Evolutionary conservation across 2,888 invertebrate species (phyloP).

Genomic region (Dicranocentrus wangi): DNA sequence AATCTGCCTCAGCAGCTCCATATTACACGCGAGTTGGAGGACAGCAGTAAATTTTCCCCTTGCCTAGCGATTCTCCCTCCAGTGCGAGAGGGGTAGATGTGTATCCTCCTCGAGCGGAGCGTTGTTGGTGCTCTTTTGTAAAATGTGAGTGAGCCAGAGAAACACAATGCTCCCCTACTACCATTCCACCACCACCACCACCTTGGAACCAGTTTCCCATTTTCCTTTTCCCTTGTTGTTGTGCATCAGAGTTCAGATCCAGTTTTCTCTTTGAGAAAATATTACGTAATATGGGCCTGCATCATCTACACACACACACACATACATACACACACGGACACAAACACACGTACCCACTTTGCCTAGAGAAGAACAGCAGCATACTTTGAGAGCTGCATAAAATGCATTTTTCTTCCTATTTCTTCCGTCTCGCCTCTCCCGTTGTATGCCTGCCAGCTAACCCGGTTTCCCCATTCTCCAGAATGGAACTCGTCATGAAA

Average conservation of each 20-base stretch:
- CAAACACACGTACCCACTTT: neutral
- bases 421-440: constrained; percentile 15
- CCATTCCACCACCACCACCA: neutral
- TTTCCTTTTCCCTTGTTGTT: no score
- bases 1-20: neutral
- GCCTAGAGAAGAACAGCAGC: constrained; percentile 7
- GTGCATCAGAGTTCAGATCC: no score
- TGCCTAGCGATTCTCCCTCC: neutral
- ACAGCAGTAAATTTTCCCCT: constrained; percentile 15
- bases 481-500: neutral
- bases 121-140: neutral
- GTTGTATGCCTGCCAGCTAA: constrained; percentile 14
- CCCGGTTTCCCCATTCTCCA: constrained; percentile 25
- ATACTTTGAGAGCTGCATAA: constrained; percentile 45
- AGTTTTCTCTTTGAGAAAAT: no score
- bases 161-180: no score
- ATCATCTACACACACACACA: neutral
- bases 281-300: no score
- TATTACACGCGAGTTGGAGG: neutral
- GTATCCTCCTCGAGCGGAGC: constrained; percentile 13
- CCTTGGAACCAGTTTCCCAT: neutral
- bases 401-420: constrained; percentile 37
- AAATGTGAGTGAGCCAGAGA: no score
- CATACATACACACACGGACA: constrained; percentile 1
- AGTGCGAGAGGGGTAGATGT: neutral